Conservation (phyloP, 2,797 vertebrate species). For the Ctenopoma multispine region DNA sequence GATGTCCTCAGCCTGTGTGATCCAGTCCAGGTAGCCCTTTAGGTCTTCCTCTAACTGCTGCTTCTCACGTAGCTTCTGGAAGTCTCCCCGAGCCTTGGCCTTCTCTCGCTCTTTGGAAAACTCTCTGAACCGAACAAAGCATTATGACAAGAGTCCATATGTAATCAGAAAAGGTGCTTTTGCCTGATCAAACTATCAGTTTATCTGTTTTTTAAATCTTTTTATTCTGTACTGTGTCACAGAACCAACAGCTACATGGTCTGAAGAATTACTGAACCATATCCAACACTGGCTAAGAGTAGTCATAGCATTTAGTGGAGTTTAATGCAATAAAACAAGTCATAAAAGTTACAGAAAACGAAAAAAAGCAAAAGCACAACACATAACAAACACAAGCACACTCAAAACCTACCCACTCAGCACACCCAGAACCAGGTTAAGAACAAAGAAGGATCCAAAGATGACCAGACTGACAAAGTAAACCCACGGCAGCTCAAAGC, state of each 20-base stretch:
- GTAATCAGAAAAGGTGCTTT: not conserved
- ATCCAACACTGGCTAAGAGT: not conserved
- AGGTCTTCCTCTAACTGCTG: constrained; percentile 98
- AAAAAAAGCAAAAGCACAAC: not conserved
- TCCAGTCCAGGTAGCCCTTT: constrained; percentile 99
- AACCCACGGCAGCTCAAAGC: constrained; percentile 98
- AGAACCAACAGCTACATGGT: not conserved
- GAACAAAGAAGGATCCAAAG: constrained; percentile 99
- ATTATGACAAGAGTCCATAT: not conserved
- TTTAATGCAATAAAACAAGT: not conserved
- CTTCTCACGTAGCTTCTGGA: constrained; percentile 98
- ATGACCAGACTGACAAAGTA: constrained; percentile 99
- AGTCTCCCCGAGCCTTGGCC: constrained; percentile 97
- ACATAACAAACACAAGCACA: not conserved
- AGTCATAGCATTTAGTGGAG: not conserved
- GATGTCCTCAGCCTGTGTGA: constrained; percentile 98
- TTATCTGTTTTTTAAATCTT: not conserved
- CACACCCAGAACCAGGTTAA: constrained; percentile 98
- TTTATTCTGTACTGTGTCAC: not conserved
- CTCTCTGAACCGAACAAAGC: constrained; percentile 84
- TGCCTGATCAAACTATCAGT: not conserved
- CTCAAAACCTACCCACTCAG: constrained; percentile 94
- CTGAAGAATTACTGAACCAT: not conserved
- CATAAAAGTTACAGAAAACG: not conserved
- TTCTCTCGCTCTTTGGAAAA: constrained; percentile 99